Conservation (phyloP, 2,113 vertebrate species). For the Melanotaenia duboulayi region DNA sequence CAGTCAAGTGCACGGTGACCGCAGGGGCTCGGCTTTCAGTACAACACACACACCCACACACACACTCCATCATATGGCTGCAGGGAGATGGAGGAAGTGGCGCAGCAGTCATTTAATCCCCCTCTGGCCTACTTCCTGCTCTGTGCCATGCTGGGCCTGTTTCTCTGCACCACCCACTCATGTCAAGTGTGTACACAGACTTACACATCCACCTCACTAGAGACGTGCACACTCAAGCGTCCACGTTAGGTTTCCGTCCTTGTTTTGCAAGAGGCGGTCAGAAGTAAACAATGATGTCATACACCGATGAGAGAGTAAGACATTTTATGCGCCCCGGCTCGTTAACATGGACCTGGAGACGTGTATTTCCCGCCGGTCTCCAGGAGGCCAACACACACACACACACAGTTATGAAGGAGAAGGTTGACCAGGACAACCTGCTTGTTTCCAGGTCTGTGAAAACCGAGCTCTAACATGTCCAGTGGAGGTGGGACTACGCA, state of each 20-base stretch:
- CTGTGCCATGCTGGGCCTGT: slow-evolving; percentile 56
- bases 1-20: slow-evolving; percentile 17
- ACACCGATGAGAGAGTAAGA: not conserved
- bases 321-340: no score
- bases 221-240: not conserved
- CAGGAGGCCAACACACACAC: no score
- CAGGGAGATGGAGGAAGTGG: slow-evolving; percentile 52
- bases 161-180: slow-evolving; percentile 14
- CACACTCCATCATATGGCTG: slow-evolving; percentile 29
- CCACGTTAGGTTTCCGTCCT: not conserved
- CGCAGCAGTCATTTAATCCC: slow-evolving; percentile 69
- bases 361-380: no score
- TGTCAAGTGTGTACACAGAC: slow-evolving; percentile 13
- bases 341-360: no score
- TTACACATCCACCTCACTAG: not conserved
- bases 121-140: slow-evolving; percentile 75
- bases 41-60: not conserved
- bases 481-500: no score
- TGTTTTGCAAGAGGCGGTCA: not conserved
- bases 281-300: not conserved
- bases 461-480: no score
- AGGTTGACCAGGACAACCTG: no score
- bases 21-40: slow-evolving; percentile 15
- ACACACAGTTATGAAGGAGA: no score
- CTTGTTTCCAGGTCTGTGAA: no score